These are phyloP conservation scores for Excalfactoria chinensis DNA, from an alignment of 2,113 vertebrate genomes.

Conservation along the genomic window DNA sequence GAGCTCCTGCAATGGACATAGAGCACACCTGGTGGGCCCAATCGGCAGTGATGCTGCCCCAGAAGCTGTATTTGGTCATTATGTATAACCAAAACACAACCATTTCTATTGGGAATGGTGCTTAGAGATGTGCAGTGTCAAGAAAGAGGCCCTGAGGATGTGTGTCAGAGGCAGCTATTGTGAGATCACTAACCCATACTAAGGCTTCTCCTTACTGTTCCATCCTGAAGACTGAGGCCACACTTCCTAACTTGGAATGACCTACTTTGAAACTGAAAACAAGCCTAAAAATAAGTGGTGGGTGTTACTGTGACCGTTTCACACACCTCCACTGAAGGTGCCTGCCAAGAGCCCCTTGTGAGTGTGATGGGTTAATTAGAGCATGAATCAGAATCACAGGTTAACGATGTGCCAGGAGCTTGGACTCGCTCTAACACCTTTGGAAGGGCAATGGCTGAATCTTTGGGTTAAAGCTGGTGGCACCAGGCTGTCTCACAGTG, in stretches of 20 bases:
- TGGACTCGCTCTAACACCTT: not conserved
- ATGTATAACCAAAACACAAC: too few species aligned
- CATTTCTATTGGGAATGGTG: not conserved
- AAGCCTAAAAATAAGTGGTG: slow-evolving; percentile 54
- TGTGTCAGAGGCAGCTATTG: not conserved
- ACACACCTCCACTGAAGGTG: not conserved
- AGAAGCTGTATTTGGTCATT: not conserved
- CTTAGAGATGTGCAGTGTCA: rapidly evolving
- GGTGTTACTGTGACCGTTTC: not conserved
- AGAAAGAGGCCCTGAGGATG: not conserved
- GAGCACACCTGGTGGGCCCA: not conserved
- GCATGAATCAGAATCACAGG: slow-evolving; percentile 48
- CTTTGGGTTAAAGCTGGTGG: not conserved
- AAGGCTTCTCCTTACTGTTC: not conserved
- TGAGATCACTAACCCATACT: not conserved
- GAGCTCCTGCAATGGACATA: slow-evolving; percentile 85
- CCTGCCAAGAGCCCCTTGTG: not conserved
- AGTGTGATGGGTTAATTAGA: not conserved
- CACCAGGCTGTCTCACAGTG: not conserved
- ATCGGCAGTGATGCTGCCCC: rapidly evolving
- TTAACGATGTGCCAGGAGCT: not conserved
- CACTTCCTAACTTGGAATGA: not conserved
- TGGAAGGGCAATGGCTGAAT: not conserved
- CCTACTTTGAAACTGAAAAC: slow-evolving; percentile 20
- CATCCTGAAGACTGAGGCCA: rapidly evolving